Evolutionary conservation across 2,888 invertebrate species (phyloP), one percentile per base, ranked within the genome.

Genomic region (Platycheirus rosarum): DNA sequence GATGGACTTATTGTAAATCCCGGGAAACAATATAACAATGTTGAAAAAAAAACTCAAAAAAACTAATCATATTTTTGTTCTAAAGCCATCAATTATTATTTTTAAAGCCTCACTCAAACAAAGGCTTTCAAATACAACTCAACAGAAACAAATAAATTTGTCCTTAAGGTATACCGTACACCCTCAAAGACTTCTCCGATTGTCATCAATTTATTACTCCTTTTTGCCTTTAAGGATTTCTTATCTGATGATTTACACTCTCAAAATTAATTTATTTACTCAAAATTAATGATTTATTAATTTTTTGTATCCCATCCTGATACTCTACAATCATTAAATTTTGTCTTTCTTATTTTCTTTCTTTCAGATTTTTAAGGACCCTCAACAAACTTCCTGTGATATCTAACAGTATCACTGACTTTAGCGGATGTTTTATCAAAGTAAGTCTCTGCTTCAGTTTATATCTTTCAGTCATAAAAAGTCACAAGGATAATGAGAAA

Each of bases 381-480:
- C n/a, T 16, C 2, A 18, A 13, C 2, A 2, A 62, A 18, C 20
- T 18, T 20, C 37, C 32, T 32, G 32, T 44, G 66, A 44, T 35
- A 74, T 20, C 29, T n/a, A 16, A 49, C 29, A 49, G 23, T 48
- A 66, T 49, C 40, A 37, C 9, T 49, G 35, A 74, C 42, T 35
- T 7, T n/a, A 51, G 16, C 40, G 11, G 32, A 51, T 44, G 2
- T 63, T 26, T 14, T 35, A 63, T 29, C 37, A 18, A 57, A 42
- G 74, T 75, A 68, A 68, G 74, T 66, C 11, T 13, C 26, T 51
- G 3, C 7, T 57, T 46, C 26, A 51, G 37, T 65, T 49, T 57
- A n/a, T n/a, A n/a, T n/a, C n/a, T n/a, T n/a, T n/a, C n/a, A 26
- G 35, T 75, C 44, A 74, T 66, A 73, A 75, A 35, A 23, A 65